Evolutionary conservation across 2,888 invertebrate species (phyloP).

Genomic region (Pteria penguin): DNA sequence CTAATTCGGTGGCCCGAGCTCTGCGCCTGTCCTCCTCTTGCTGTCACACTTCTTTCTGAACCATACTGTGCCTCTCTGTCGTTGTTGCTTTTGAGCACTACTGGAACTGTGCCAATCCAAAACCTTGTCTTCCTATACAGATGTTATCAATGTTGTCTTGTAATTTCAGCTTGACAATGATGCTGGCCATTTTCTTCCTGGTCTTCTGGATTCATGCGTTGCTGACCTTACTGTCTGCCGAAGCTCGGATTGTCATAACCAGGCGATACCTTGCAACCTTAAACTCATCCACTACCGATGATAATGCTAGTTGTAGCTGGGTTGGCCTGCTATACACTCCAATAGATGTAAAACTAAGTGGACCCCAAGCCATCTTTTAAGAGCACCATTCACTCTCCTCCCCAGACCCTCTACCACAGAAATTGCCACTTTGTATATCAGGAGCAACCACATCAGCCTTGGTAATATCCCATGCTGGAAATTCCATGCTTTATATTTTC

Average conservation of each 20-base stretch:
- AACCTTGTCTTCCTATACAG: not conserved
- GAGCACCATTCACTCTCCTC: not conserved
- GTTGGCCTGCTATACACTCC: not conserved
- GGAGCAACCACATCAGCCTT: too few relatives aligned
- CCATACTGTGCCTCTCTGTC: too few relatives aligned
- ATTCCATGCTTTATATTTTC: not conserved
- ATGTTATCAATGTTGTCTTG: constrained; percentile 11
- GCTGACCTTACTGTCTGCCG: constrained; percentile 17
- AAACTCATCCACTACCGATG: not conserved
- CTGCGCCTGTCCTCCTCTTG: not conserved
- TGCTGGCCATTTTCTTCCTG: constrained; percentile 38
- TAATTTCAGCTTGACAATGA: constrained; percentile 4
- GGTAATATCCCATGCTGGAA: not conserved
- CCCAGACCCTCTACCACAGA: not conserved
- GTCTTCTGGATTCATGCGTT: constrained; percentile 33
- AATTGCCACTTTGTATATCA: not conserved
- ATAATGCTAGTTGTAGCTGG: not conserved
- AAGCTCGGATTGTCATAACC: too few relatives aligned
- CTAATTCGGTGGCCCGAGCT: not conserved
- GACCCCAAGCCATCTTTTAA: constrained; percentile 2
- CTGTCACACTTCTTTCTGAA: too few relatives aligned
- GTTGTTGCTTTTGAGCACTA: constrained; percentile 14
- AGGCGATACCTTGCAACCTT: too few relatives aligned
- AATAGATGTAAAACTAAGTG: constrained; percentile 2
- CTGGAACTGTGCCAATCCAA: constrained; percentile 9